Percentiles rank a stretch among this genome's conserved stretches.
Evolutionary conservation across 92 coral and sea anemone genomes (phyloP).

Genomic region (Ricordea florida): DNA sequence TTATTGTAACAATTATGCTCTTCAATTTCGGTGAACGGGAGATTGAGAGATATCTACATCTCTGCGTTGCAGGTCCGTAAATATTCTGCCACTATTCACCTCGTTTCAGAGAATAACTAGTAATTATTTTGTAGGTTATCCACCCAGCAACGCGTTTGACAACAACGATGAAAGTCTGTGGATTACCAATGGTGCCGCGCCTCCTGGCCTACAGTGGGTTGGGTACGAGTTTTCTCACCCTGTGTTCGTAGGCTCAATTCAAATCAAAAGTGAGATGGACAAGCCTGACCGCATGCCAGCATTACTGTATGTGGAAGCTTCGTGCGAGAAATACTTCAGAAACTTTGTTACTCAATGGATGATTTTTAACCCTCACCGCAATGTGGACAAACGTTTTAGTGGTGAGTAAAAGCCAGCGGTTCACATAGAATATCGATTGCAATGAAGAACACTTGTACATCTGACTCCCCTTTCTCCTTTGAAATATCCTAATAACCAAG

Average conservation of each 20-base stretch:
- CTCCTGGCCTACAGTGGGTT: constrained; percentile 99
- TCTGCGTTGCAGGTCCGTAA: no score
- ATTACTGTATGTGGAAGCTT: constrained; percentile 92
- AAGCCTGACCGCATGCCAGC: constrained; percentile 93
- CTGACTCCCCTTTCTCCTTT: no score
- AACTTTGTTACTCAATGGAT: constrained; percentile 92
- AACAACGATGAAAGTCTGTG: constrained; percentile 94
- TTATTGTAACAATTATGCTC: no score
- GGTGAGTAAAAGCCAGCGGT: no score
- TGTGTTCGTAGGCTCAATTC: constrained; percentile 86
- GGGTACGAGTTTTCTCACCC: constrained; percentile 89
- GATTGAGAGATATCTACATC: no score
- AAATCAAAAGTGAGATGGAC: constrained; percentile 83
- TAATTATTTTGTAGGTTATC: constrained; percentile 64
- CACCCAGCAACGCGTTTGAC: constrained; percentile 96
- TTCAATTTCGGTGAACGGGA: no score
- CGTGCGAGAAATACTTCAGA: constrained; percentile 96
- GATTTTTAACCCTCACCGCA: constrained; percentile 76
- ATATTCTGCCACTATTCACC: no score
- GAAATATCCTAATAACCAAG: no score
- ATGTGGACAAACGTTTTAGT: constrained; percentile 68
- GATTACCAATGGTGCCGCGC: constrained; percentile 95
- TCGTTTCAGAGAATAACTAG: no score
- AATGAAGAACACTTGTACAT: no score
- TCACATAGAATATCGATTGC: no score